A percentile compares a stretch with the other conserved stretches of the same genome.
Conservation (phyloP, 2,797 vertebrate genomes). For the Cuculus canorus region DNA sequence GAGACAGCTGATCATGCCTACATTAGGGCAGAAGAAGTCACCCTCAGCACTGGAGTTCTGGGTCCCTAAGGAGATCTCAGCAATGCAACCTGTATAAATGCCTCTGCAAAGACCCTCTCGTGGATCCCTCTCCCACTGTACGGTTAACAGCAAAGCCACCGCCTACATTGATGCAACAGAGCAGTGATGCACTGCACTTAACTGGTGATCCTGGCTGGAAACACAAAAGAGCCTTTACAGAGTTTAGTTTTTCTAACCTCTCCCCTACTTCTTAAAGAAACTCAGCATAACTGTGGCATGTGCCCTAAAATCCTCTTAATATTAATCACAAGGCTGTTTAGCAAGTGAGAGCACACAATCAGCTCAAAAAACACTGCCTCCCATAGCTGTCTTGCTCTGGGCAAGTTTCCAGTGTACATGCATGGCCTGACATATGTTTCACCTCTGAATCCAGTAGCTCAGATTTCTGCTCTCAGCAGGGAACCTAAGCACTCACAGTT, state of each 20-base stretch:
- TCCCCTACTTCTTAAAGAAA: slow-evolving; percentile 20
- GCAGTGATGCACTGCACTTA: not conserved
- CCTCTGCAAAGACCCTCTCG: not conserved
- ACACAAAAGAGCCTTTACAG: not conserved
- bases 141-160: not conserved
- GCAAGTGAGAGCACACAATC: not conserved
- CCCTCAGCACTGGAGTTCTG: not conserved
- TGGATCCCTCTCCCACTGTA: not conserved
- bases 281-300: not conserved
- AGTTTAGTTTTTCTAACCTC: not conserved
- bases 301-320: slow-evolving; percentile 51
- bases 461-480: not conserved
- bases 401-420: slow-evolving; percentile 16
- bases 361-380: not conserved
- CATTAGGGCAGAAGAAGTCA: not conserved
- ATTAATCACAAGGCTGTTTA: slow-evolving; percentile 53
- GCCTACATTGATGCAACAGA: not conserved
- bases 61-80: not conserved
- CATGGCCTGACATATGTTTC: not conserved
- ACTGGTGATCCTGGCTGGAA: not conserved
- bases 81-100: not conserved
- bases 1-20: not conserved
- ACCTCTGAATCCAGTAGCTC: not conserved
- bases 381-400: not conserved
- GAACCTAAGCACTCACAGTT: not conserved